Evolutionary conservation across 2,888 invertebrate genomes (phyloP), one percentile per base, ranked within the genome.

Genomic region (Dynastes grantii): DNA sequence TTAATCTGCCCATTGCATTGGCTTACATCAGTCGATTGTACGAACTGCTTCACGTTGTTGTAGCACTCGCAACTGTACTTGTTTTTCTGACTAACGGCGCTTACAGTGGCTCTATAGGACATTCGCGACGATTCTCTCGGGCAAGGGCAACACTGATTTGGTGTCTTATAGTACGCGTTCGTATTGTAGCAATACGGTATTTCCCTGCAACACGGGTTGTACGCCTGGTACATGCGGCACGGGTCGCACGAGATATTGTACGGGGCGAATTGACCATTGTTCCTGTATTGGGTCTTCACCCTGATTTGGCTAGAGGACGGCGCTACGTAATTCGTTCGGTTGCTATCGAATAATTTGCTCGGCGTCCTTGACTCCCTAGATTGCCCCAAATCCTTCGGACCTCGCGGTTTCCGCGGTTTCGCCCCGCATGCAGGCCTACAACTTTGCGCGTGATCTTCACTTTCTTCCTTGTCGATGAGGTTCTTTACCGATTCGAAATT

Each of bases 1-100:
- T 65, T 55, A 55, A 4, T 40, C 2, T 51, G 27, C 27, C 1
- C 55, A 16, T n/a, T 37, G 13, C 9, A 53, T 55, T 8, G 11
- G 11, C n/a, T 65, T 32, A 76, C 45, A 37, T 64, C 53, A 32
- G 65, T 51, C 49, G 45, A 55, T 32, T 71, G 71, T 32, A 76
- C 65, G 64, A 76, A 65, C n/a, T 49, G 16, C 53, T 49, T 76
- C 27, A 77, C 55, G n/a, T 70, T 55, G 8, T 67, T 49, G 63
- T 70, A 77, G 32, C 77, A 77, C 1, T 77, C 77, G 63, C 77
- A 77, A 9, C 32, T 40, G 22, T 77, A 77, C 27, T 67, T 55
- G 29, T 9, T 71, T 16, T 55, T 55, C 22, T 55, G 45, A 45
- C 8, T 45, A 8, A 45, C 11, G 8, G 45, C 45, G 11, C 45